A percentile compares a stretch with the other conserved stretches of the same genome.
Evolutionary conservation across 2,888 invertebrate genomes (phyloP).

Genomic region (Alloplasta piceator): DNA sequence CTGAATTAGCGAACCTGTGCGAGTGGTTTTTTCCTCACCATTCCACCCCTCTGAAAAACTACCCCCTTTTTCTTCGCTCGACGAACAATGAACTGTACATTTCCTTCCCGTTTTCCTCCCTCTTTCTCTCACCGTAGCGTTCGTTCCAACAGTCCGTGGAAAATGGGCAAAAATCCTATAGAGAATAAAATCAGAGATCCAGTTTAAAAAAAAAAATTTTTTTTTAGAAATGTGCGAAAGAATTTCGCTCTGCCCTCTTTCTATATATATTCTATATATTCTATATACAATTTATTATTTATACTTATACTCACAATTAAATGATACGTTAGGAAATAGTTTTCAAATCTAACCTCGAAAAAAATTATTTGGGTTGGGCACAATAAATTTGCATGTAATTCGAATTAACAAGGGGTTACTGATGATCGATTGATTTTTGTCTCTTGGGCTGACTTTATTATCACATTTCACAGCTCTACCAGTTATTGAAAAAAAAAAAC

Average conservation of each 20-base stretch:
- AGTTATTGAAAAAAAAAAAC: too few species aligned
- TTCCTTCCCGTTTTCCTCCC: conserved; percentile 39
- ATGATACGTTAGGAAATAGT: too few species aligned
- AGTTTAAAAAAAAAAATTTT: not conserved
- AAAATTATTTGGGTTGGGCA: too few species aligned
- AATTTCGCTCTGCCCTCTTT: conserved; percentile 30
- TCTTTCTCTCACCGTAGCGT: conserved; percentile 40
- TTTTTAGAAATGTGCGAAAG: conserved; percentile 46
- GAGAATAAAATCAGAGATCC: conserved; percentile 27
- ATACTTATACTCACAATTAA: too few species aligned
- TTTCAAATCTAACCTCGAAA: too few species aligned
- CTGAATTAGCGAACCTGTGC: conserved; percentile 58
- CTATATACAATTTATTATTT: too few species aligned
- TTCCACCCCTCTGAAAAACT: conserved; percentile 24
- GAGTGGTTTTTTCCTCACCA: conserved; percentile 39
- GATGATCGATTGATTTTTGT: too few species aligned
- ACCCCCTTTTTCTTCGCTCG: conserved; percentile 39
- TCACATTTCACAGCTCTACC: too few species aligned
- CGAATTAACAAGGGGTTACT: too few species aligned
- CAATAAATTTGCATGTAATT: too few species aligned
- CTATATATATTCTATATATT: too few species aligned
- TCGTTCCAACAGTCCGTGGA: conserved; percentile 52
- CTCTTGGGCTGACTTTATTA: too few species aligned
- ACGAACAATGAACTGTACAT: conserved; percentile 59
- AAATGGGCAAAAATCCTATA: conserved; percentile 32